Percentiles rank a stretch among this genome's conserved stretches.
phyloP scores from a whole-genome alignment of 1,140 invertebrate genomes.

The Lineus longissimus region DNA sequence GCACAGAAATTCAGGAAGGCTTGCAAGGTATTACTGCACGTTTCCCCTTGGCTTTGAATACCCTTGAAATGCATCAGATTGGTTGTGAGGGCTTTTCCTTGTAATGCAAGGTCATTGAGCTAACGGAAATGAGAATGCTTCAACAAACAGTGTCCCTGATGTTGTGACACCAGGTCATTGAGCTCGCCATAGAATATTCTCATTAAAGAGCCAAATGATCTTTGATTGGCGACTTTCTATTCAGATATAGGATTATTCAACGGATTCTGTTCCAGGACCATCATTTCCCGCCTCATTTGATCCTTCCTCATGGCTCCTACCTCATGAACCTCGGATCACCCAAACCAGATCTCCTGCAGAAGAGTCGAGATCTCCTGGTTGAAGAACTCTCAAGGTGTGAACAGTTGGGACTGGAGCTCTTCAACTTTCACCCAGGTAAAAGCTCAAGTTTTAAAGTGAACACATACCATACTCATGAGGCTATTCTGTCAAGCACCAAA shows the following conservation, averaged over 20 bases:
- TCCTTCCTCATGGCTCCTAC: conserved; percentile 58
- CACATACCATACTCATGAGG: neutral
- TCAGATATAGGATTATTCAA: neutral
- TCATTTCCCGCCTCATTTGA: conserved; percentile 34
- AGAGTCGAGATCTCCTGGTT: conserved; percentile 53
- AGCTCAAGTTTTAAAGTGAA: no score
- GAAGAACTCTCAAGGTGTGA: conserved; percentile 58
- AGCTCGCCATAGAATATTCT: no score
- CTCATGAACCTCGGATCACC: conserved; percentile 58
- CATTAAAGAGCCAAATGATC: no score
- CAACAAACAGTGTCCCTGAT: neutral
- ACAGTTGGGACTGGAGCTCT: conserved; percentile 55
- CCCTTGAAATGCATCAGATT: neutral
- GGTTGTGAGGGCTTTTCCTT: neutral
- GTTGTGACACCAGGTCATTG: neutral
- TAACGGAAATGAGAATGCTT: neutral
- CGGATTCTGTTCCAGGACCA: conserved; percentile 29
- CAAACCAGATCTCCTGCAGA: conserved; percentile 50
- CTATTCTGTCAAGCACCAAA: neutral
- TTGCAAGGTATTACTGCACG: conserved; percentile 32
- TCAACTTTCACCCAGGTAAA: conserved; percentile 59
- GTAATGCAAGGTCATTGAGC: neutral
- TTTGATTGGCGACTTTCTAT: neutral
- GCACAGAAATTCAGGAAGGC: conserved; percentile 50
- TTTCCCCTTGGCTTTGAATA: neutral